Evolutionary conservation across 2,797 vertebrate species (phyloP).

Genomic region (Cyclopterus lumpus): DNA sequence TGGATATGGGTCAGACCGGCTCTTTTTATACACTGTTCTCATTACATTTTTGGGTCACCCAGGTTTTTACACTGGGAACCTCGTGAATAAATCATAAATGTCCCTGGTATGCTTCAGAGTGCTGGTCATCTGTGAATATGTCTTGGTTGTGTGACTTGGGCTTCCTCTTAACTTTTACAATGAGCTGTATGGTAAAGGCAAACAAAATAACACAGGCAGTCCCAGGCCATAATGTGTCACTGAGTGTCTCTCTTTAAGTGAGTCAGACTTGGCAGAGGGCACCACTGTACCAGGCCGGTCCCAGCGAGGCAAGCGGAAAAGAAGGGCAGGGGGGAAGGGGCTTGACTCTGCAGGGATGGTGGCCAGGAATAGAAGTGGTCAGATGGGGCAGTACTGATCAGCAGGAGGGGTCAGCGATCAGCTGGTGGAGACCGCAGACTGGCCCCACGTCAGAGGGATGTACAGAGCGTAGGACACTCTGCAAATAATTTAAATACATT

Average conservation of each 20-base stretch:
- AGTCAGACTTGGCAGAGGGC: constrained; percentile 60
- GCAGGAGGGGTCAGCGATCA: constrained; percentile 62
- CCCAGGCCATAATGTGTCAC: constrained; percentile 16
- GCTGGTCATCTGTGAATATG: constrained; percentile 49
- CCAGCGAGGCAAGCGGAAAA: constrained; percentile 58
- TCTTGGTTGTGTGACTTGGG: not conserved
- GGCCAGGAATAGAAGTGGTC: constrained; percentile 76
- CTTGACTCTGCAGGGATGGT: constrained; percentile 68
- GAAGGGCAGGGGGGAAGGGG: constrained; percentile 35
- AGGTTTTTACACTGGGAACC: constrained; percentile 55
- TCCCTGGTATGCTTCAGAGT: constrained; percentile 44
- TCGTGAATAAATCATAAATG: constrained; percentile 73
- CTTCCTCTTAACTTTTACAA: constrained; percentile 10
- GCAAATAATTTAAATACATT: not conserved
- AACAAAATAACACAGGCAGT: not conserved
- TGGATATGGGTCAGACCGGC: constrained; percentile 68
- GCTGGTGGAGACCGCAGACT: constrained; percentile 29
- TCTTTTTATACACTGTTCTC: constrained; percentile 78
- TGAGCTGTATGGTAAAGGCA: not conserved
- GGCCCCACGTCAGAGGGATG: constrained; percentile 39
- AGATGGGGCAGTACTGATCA: constrained; percentile 72
- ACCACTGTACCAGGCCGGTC: constrained; percentile 46
- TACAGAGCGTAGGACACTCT: constrained; percentile 17
- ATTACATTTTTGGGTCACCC: constrained; percentile 75
- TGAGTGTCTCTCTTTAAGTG: constrained; percentile 44